Conservation (phyloP, 2,888 invertebrate genomes). For the Scaptomyza caliginosa region DNA sequence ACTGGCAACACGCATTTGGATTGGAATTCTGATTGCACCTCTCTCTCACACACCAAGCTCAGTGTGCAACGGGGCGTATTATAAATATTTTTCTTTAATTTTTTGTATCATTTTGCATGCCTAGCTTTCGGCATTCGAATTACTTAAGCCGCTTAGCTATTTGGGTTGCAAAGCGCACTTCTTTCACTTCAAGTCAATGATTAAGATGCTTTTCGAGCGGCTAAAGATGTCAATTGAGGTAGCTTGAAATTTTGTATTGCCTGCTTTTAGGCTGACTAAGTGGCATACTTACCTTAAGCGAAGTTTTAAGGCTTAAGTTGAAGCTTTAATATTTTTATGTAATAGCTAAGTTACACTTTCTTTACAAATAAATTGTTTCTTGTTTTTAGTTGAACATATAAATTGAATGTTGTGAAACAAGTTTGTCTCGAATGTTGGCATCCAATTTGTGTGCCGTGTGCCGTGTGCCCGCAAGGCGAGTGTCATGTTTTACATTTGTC, state of each 20-base stretch:
- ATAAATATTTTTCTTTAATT: conserved; percentile 3
- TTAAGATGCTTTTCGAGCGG: conserved; percentile 1
- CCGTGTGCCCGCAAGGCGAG: conserved; percentile 34
- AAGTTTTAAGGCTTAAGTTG: too few relatives aligned
- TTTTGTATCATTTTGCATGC: not conserved
- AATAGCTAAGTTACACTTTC: too few relatives aligned
- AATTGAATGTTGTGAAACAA: not conserved
- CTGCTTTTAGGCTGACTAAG: conserved; percentile 1
- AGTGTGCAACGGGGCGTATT: conserved; percentile 27
- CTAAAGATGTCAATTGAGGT: not conserved
- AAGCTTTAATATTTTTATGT: too few relatives aligned
- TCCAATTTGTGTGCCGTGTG: conserved; percentile 19
- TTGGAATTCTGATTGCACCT: conserved; percentile 11
- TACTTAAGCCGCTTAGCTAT: conserved; percentile 6
- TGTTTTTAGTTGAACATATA: too few relatives aligned
- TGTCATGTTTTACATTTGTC: conserved; percentile 60
- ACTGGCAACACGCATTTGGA: conserved; percentile 21
- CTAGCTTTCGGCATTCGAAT: conserved; percentile 3
- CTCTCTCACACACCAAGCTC: too few relatives aligned
- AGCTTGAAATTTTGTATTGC: conserved; percentile 2
- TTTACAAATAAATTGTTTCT: too few relatives aligned
- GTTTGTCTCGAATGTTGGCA: not conserved
- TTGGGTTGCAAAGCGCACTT: not conserved
- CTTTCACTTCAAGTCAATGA: conserved; percentile 3
- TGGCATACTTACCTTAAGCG: too few relatives aligned